Conservation (phyloP, 2,113 vertebrate species). For the Leucoraja erinaceus region DNA sequence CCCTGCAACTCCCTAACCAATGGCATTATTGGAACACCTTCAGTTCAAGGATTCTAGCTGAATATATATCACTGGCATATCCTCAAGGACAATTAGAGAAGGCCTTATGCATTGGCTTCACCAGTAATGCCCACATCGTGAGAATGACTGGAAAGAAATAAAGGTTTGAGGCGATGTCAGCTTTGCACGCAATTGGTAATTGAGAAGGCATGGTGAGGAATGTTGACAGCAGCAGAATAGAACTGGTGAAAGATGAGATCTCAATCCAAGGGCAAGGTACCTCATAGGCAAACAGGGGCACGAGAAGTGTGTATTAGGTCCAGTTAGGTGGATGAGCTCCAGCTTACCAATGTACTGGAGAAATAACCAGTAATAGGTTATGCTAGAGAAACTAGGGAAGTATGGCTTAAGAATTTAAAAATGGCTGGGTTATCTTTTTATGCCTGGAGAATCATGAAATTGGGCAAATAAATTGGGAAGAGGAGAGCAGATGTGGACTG, state of each 20-base stretch:
- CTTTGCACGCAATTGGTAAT: background rate
- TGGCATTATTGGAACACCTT: no score
- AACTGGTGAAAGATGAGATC: background rate
- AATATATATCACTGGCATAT: no score
- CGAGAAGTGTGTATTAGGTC: background rate
- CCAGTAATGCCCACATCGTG: no score
- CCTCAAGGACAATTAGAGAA: no score
- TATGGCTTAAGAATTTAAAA: background rate
- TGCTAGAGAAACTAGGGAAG: background rate
- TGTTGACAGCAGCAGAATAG: background rate
- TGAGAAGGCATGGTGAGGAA: no score
- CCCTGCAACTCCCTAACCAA: no score
- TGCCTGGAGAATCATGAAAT: background rate
- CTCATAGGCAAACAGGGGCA: no score
- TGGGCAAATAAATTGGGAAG: background rate
- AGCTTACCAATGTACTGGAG: background rate
- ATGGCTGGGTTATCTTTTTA: background rate
- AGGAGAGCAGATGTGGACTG: no score
- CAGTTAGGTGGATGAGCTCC: background rate
- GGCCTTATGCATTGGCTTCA: no score
- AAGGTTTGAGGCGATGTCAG: background rate
- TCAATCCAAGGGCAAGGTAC: background rate
- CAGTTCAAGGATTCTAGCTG: no score
- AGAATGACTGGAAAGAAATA: no score
- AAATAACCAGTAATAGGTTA: background rate